Base-by-base conservation (phyloP, 2,888 invertebrate species). In the Pseudoips prasinana region DNA sequence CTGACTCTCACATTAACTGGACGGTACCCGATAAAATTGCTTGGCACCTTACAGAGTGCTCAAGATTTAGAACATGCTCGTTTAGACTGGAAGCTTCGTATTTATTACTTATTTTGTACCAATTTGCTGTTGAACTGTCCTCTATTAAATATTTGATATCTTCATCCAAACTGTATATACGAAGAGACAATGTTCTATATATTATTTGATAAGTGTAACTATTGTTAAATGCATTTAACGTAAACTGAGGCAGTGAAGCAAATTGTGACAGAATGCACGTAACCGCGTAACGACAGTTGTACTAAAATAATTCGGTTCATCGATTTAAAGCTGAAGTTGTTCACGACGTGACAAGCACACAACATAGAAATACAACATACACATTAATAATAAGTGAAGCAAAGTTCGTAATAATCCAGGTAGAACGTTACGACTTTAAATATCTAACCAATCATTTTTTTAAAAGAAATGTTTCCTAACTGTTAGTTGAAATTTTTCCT, bases 81-180 rank as follows among this genome's bases (percentile, higher is more conserved):
- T 23, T 23, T 9, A 17, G 10, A 1, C n/a, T n/a, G n/a, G n/a
- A n/a, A n/a, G n/a, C n/a, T n/a, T n/a, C n/a, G n/a, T n/a, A 45
- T 56, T 44, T 41, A 49, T 53, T 46, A 59, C 5, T 40, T 53
- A 57, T 46, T 59, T 62, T 60, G 59, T 62, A 60, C 59, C 54
- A 51, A 47, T 49, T 35, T 49, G 46, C 44, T 46, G 51, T 54
- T 48, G 42, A 44, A 59, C 47, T 49, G 46, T 39, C n/a, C n/a
- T 39, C 18, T 35, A 40, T 39, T 41, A 7, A 20, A 20, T 20
- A 7, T 5, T 20, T 20, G 7, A 5, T 20, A 20, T 20, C n/a
- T 20, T 5, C 7, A 20, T n/a, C 7, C 5, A 14, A 3, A 14
- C 14, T 14, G 14, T 14, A 14, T 14, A 14, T 14, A n/a, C n/a